These are phyloP conservation scores for Xanthia togata DNA, from an alignment of 2,888 invertebrate genomes.

Conservation along the genomic window DNA sequence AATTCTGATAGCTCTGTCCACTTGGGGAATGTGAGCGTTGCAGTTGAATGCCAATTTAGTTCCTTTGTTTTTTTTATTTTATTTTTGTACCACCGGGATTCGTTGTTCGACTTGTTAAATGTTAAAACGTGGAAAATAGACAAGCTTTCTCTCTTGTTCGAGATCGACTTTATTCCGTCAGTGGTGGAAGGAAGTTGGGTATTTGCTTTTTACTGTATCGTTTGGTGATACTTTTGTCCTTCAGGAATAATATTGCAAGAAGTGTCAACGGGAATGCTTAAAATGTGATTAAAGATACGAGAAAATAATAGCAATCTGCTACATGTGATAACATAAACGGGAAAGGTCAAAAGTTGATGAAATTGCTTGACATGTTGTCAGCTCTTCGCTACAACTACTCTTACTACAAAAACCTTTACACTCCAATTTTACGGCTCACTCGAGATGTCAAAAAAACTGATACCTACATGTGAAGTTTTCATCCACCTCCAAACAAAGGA, in stretches of 20 bases:
- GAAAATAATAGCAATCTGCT: not conserved
- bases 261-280: not conserved
- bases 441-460: slow-evolving; percentile 10
- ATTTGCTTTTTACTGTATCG: not conserved
- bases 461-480: slow-evolving; percentile 9
- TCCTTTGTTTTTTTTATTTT: slow-evolving; percentile 55
- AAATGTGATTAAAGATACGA: not conserved
- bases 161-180: slow-evolving; percentile 12
- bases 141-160: slow-evolving; percentile 9
- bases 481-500: slow-evolving; percentile 10
- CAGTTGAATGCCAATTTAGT: slow-evolving; percentile 68
- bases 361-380: slow-evolving; percentile 9
- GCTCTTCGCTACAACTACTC: not conserved
- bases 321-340: not conserved
- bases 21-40: slow-evolving; percentile 65
- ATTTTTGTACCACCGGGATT: slow-evolving; percentile 51
- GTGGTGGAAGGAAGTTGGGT: slow-evolving; percentile 7
- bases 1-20: slow-evolving; percentile 69
- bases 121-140: slow-evolving; percentile 47
- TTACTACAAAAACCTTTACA: no score
- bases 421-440: slow-evolving; percentile 14
- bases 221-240: not conserved
- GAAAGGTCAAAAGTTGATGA: not conserved
- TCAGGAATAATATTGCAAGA: not conserved
- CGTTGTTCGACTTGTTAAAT: slow-evolving; percentile 45